Conservation (phyloP, 2,797 vertebrate species). For the Enteromius trimaculatus region DNA sequence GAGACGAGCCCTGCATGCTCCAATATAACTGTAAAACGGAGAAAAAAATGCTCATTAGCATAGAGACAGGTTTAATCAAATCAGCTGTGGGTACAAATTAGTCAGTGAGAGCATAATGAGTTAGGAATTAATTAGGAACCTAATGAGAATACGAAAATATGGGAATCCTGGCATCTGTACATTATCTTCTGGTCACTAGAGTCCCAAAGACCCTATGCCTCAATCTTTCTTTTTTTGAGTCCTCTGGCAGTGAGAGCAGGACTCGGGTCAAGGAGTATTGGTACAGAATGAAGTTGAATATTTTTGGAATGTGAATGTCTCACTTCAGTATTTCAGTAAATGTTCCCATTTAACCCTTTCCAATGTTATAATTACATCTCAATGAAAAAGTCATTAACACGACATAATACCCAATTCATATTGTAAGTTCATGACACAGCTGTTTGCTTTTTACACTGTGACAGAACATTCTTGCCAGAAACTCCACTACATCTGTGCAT, state of each 20-base stretch:
- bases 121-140: slow-evolving; percentile 88
- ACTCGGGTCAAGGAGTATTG: not conserved
- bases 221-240: slow-evolving; percentile 3
- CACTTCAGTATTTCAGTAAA: not conserved
- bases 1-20: slow-evolving; percentile 68
- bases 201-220: slow-evolving; percentile 61
- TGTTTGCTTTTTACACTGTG: slow-evolving; percentile 13
- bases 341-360: not conserved
- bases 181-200: slow-evolving; percentile 81
- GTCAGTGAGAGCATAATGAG: slow-evolving; percentile 86
- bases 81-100: slow-evolving; percentile 85
- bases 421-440: slow-evolving; percentile 11
- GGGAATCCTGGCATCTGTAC: slow-evolving; percentile 75
- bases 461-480: slow-evolving; percentile 15
- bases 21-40: slow-evolving; percentile 75
- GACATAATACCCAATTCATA: slow-evolving; percentile 6
- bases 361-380: not conserved
- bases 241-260: not conserved
- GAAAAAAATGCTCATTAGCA: slow-evolving; percentile 87
- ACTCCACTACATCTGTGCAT: slow-evolving; percentile 11
- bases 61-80: slow-evolving; percentile 90
- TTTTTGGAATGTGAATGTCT: slow-evolving; percentile 5
- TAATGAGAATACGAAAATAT: slow-evolving; percentile 78
- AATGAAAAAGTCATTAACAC: not conserved
- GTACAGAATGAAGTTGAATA: not conserved